Evolutionary conservation across 1,140 invertebrate genomes (phyloP), one percentile per base, ranked within the genome.

Genomic region (Lordiphosa stackelbergi): DNA sequence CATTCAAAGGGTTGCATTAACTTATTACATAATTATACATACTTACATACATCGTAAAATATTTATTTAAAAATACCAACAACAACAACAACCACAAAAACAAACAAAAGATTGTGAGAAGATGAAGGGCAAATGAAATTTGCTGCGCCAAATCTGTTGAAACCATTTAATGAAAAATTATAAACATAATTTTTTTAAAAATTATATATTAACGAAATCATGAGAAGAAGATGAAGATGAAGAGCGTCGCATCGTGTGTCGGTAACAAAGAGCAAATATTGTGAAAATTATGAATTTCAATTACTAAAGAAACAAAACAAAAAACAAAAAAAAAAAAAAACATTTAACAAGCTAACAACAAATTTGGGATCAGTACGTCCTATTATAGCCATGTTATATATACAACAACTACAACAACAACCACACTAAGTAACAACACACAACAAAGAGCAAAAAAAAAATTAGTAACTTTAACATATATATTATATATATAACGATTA

Each of bases 361-460:
- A 85, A 71, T 79, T 85, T 77, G 81, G 81, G 81, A 85, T 85
- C 83, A 83, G 69, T 85, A 70, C 81, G 69, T 81, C 77, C 77
- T 81, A 83, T 74, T 81, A 81, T 85, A 85, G 81, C 81, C 81
- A 81, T 85, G 81, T 85, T 81, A 77, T 83, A 69, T 56, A 81
- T 77, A 81, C 66, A 66, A 66, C 60, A 69, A 69, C 51, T 45
- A 41, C 37, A 70, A 63, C 57, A 69, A 70, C 57, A 71, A 62
- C 19, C 19, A 19, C 40, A 66, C 59, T 6, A 66, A 56, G 24
- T 59, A 57, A 34, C 24, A 69, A 79, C 71, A 78, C 54, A 61
- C 65, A 77, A 58, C 58, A 77, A 73, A 72, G 62, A 70, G 71
- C 71, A 83, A 64, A 45, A 73, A 57, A 71, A 68, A 79, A 31